Evolutionary conservation across 2,888 invertebrate species (phyloP).

Genomic region (Stenolophus ochropezus): DNA sequence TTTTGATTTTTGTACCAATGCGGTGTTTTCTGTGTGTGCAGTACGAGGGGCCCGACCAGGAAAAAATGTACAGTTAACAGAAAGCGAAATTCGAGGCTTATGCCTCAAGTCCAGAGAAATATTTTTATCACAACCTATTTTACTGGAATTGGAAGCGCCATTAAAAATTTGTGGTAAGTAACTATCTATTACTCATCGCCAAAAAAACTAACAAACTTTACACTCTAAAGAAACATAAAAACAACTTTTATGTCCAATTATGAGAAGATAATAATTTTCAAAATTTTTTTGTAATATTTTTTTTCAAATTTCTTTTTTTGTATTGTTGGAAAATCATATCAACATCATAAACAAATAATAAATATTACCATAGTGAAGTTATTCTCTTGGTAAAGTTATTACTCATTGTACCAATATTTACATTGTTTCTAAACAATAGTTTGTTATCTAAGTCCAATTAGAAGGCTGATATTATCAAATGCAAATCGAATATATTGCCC

Average conservation of each 20-base stretch:
- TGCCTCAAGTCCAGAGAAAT: slow-evolving; percentile 99
- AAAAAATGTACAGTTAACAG: slow-evolving; percentile 99
- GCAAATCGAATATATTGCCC: slow-evolving; percentile 20
- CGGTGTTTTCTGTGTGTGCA: slow-evolving; percentile 74
- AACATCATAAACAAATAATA: slow-evolving; percentile 16
- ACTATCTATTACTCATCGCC: slow-evolving; percentile 24
- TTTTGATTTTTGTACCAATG: slow-evolving; percentile 64
- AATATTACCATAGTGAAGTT: slow-evolving; percentile 7
- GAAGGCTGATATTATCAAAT: slow-evolving; percentile 24
- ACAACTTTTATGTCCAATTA: neutral
- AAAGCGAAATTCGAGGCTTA: slow-evolving; percentile 97
- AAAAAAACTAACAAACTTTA: neutral
- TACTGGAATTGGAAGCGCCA: slow-evolving; percentile 98
- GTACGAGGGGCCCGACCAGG: slow-evolving; percentile 99
- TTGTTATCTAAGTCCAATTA: slow-evolving; percentile 9
- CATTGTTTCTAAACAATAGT: slow-evolving; percentile 27
- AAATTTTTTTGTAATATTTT: slow-evolving; percentile 9
- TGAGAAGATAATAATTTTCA: slow-evolving; percentile 7
- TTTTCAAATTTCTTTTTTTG: neutral
- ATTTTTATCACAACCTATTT: slow-evolving; percentile 98
- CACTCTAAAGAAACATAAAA: slow-evolving; percentile 5
- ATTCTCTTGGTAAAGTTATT: slow-evolving; percentile 4
- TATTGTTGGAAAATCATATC: neutral
- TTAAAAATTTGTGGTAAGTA: slow-evolving; percentile 97
- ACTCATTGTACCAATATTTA: slow-evolving; percentile 28